Conservation (phyloP, 2,888 invertebrate genomes). For the Leptinotarsa peninsularis region DNA sequence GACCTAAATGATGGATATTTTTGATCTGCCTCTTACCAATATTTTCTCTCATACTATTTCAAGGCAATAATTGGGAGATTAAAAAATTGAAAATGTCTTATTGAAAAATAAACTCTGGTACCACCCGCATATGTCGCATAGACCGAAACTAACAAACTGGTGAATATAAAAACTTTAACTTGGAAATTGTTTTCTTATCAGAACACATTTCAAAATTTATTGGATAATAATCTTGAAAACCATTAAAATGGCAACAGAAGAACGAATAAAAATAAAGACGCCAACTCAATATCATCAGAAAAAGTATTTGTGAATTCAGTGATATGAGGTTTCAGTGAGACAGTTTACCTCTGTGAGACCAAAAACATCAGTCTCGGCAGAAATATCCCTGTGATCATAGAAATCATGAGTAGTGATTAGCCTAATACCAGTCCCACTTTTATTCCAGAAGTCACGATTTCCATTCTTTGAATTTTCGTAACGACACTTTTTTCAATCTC, state of each 20-base stretch:
- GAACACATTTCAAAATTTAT: no score
- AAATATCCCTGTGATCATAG: not conserved
- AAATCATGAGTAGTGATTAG: not conserved
- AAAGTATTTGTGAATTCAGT: not conserved
- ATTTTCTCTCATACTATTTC: no score
- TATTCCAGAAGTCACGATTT: constrained; percentile 73
- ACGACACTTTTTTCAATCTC: constrained; percentile 82
- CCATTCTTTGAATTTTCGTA: constrained; percentile 84
- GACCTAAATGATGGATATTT: no score
- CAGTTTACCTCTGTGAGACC: not conserved
- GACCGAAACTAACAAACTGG: not conserved
- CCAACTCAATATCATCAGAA: not conserved
- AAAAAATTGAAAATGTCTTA: not conserved
- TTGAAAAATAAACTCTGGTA: not conserved
- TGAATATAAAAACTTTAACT: not conserved
- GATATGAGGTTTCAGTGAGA: not conserved
- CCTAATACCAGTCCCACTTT: constrained; percentile 1
- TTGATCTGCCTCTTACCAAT: no score
- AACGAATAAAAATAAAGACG: not conserved
- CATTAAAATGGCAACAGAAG: no score
- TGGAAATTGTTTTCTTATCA: not conserved
- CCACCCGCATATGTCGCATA: not conserved
- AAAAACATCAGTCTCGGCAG: not conserved
- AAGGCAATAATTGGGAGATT: not conserved
- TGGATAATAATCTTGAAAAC: no score